phyloP scores from a whole-genome alignment of 2,113 vertebrate species.

The Channa maculata region DNA sequence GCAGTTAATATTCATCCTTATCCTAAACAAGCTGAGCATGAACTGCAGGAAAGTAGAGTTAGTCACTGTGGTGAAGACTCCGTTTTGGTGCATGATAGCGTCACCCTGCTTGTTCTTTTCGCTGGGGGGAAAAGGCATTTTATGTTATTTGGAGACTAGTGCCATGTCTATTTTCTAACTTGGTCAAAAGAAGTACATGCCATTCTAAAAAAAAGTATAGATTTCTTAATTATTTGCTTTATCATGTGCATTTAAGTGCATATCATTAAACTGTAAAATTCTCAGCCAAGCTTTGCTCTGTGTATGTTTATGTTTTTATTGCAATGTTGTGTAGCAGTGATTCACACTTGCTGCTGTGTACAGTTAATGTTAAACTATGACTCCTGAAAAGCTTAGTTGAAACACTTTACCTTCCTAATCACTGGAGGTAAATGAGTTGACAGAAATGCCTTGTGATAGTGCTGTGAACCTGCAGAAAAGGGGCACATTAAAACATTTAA shows the following conservation, averaged over 20 bases:
- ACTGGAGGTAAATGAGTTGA: too few relatives aligned
- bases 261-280: constrained; percentile 91
- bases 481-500: constrained; percentile 32
- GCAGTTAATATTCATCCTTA: background rate
- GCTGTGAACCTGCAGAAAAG: background rate
- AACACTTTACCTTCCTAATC: background rate
- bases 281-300: constrained; percentile 63
- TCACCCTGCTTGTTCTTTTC: constrained; percentile 24
- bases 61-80: too few relatives aligned
- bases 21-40: too few relatives aligned
- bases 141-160: constrained; percentile 87
- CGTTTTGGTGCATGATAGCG: constrained; percentile 9
- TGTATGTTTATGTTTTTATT: background rate
- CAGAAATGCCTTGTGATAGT: too few relatives aligned
- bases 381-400: background rate
- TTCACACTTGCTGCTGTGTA: background rate
- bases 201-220: constrained; percentile 86
- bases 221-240: constrained; percentile 86
- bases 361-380: background rate
- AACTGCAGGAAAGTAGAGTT: too few relatives aligned
- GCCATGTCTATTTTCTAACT: constrained; percentile 84
- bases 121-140: constrained; percentile 53
- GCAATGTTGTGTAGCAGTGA: background rate
- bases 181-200: constrained; percentile 80
- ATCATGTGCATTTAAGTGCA: constrained; percentile 91